phyloP scores from a whole-genome alignment of 2,888 invertebrate genomes.

The Incurvaria masculella region DNA sequence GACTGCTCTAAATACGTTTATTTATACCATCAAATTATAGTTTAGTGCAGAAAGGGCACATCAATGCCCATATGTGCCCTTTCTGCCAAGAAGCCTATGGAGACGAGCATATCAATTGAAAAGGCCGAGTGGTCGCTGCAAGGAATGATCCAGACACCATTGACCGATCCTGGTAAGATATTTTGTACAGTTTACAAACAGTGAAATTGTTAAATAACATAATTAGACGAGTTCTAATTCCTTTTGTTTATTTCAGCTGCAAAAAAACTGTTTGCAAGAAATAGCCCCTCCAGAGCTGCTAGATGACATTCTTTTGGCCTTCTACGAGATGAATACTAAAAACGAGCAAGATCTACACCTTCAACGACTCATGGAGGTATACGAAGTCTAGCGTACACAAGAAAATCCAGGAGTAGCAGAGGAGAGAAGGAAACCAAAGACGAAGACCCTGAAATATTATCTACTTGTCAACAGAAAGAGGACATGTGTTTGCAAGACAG shows the following conservation, averaged over 20 bases:
- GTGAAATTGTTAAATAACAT: no score
- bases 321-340: slow-evolving; percentile 5
- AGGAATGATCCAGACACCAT: no score
- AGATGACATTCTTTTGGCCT: slow-evolving; percentile 6
- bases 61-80: no score
- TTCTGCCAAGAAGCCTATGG: no score
- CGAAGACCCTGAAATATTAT: slow-evolving; percentile 5
- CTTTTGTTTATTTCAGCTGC: slow-evolving; percentile 6
- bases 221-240: no score
- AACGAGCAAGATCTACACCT: slow-evolving; percentile 6
- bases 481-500: slow-evolving; percentile 3
- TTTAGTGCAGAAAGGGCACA: no score
- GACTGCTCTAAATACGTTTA: no score
- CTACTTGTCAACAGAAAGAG: slow-evolving; percentile 5
- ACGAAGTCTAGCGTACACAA: slow-evolving; percentile 4
- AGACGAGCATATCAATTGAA: no score
- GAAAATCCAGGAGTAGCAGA: slow-evolving; percentile 2
- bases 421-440: slow-evolving; percentile 7
- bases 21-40: no score
- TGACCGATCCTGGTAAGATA: no score
- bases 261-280: slow-evolving; percentile 3
- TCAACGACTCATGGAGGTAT: slow-evolving; percentile 4
- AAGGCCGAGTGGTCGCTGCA: no score
- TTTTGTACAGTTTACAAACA: no score
- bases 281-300: slow-evolving; percentile 1